Percentiles rank a stretch among this genome's conserved stretches.
Evolutionary conservation across 2,888 invertebrate genomes (phyloP).

Genomic region (Strigamia crassipes): DNA sequence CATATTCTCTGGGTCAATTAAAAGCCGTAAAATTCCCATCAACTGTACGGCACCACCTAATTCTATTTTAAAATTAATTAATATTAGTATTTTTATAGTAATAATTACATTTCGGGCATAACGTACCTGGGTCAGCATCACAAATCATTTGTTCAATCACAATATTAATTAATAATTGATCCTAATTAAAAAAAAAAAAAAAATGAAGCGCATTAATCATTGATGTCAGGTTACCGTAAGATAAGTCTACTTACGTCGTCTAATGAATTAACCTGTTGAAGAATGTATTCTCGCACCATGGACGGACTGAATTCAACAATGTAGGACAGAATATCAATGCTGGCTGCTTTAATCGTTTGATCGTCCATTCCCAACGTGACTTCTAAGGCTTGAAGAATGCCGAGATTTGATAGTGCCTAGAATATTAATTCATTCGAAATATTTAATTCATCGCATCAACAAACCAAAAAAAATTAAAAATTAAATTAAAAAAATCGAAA

Average conservation of each 20-base stretch:
- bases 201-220: background rate
- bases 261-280: conserved; percentile 86
- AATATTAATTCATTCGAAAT: conserved; percentile 49
- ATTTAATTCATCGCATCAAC: background rate
- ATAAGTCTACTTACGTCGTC: conserved; percentile 73
- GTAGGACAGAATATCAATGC: conserved; percentile 96
- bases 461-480: no score
- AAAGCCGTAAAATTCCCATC: conserved; percentile 87
- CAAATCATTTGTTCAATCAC: conserved; percentile 98
- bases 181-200: conserved; percentile 64
- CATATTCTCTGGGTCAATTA: conserved; percentile 98
- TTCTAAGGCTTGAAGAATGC: conserved; percentile 86
- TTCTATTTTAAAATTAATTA: conserved; percentile 65
- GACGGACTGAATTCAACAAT: conserved; percentile 98
- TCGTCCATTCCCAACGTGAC: conserved; percentile 90
- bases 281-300: conserved; percentile 93
- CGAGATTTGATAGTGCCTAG: conserved; percentile 80
- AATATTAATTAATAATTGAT: conserved; percentile 85
- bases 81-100: background rate
- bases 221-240: background rate
- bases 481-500: no score
- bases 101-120: background rate
- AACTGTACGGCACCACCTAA: conserved; percentile 96
- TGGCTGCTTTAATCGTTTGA: conserved; percentile 91
- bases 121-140: conserved; percentile 80